Evolutionary conservation across 2,797 vertebrate genomes (phyloP), one percentile per base, ranked within the genome.

Genomic region (Chaetophractus vellerosus): DNA sequence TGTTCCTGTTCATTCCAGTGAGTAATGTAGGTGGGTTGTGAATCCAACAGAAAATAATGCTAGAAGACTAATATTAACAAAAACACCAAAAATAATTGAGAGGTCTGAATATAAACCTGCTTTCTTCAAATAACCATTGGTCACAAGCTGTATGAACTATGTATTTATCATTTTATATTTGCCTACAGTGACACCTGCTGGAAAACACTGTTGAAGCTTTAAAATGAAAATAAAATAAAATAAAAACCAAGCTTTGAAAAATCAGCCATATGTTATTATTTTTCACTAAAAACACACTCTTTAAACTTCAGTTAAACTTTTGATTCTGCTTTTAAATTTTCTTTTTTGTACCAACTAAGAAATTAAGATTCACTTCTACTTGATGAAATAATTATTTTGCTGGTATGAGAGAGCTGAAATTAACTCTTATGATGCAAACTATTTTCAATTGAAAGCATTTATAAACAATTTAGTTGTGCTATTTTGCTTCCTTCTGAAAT

Each of bases 171-270:
- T 95, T 97, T 99, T 99, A 74, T 96, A 98, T 97, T 99, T 98
- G 98, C 98, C 98, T 98, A 98, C 97, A 98, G 98, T 98, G 98
- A 98, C 98, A 98, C 98, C 98, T 97, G 97, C 98, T 98, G 98
- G 98, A 98, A 97, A 97, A 93, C 57, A 19, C 38, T 55, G 24
- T 41, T 80, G 95, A 95, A 92, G 95, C 92, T 88, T 94, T 93
- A 82, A 93, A 84, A 84, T 76, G 75, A 93, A 96, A 87, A 91
- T 61, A 95, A 92, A 75, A 88, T 74, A 79, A 97, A 94, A 93
- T 78, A 91, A 94, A 95, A 96, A 87, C 5, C 33, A 96, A 92
- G 59, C 38, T 92, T 94, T 85, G 31, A 82, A 96, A 93, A 82
- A 90, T 41, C 41, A 76, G 19, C 36, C 68, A 71, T 23, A 48